Evolutionary conservation across 2,797 vertebrate species (phyloP), one percentile per base, ranked within the genome.

Genomic region (Sciurus carolinensis): DNA sequence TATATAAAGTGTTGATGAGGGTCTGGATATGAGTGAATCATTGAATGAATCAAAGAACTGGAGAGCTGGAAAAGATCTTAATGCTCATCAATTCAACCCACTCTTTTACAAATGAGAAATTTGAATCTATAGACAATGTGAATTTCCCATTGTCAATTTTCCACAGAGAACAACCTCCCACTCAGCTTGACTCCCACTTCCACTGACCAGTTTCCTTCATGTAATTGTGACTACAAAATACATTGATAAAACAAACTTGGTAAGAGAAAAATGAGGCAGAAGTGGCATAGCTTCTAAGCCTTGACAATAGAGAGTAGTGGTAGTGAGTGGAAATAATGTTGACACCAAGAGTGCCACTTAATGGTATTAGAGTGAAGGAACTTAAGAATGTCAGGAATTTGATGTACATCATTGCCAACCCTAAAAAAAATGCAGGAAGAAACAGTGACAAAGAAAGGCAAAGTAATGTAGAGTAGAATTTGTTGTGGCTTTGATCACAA

Each of bases 21-120:
- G 33, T 95, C 30, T 97, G 57, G 15, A 81, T 96, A 69, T 83
- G n/a, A 86, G 47, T 87, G 79, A 97, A 95, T 97, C 85, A 96
- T 47, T 92, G 59, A 95, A 77, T 91, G 86, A 97, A 81, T 95
- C 79, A 91, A 73, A 86, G 54, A 97, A 75, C 54, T 86, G 73
- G 42, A 94, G 28, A 95, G 9, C 26, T 83, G 62, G 36, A 94
- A 94, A 39, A 33, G 50, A 95, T 64, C 44, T 87, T 89, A 79
- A 90, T 72, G 67, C 5, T 96, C 36, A 95, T 82, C 54, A 89
- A 28, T 93, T 82, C 72, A 95, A 84, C 82, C 57, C 39, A 92
- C 82, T 95, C 44, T 6, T 85, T 86, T 72, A 88, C 39, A 95
- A 52, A 67, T 83, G 33, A 95, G 36, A 94, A 93, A 91, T 75